phyloP scores from a whole-genome alignment of 2,888 invertebrate genomes.

The Diplazon laetatorius region DNA sequence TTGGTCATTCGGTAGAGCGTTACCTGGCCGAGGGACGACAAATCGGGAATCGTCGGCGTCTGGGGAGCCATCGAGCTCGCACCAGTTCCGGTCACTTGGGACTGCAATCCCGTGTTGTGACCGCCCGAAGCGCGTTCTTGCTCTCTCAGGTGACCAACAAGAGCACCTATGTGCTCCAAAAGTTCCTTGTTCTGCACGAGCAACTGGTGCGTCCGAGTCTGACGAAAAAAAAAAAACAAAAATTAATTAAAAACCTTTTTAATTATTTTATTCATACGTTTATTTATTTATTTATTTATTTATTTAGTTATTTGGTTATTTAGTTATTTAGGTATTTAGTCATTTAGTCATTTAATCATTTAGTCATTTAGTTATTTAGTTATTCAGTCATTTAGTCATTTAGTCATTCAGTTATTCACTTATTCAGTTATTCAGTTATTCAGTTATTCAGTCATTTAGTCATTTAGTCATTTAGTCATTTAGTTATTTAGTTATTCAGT shows the following conservation, averaged over 20 bases:
- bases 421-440: too few species aligned
- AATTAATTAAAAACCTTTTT: not conserved
- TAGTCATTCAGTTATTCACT: too few species aligned
- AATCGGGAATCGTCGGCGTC: slow-evolving; percentile 83
- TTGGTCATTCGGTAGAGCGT: slow-evolving; percentile 80
- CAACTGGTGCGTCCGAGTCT: slow-evolving; percentile 96
- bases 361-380: too few species aligned
- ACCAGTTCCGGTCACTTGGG: slow-evolving; percentile 81
- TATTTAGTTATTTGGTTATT: too few species aligned
- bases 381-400: too few species aligned
- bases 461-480: too few species aligned
- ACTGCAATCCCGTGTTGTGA: slow-evolving; percentile 80
- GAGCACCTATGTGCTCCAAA: slow-evolving; percentile 95
- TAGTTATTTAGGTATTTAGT: too few species aligned
- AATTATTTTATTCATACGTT: too few species aligned
- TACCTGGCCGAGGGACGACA: slow-evolving; percentile 82
- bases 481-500: too few species aligned
- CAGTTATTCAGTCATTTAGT: too few species aligned
- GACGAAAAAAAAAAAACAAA: slow-evolving; percentile 62
- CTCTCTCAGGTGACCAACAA: slow-evolving; percentile 94
- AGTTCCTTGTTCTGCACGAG: slow-evolving; percentile 97
- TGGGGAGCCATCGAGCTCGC: slow-evolving; percentile 83
- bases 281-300: too few species aligned
- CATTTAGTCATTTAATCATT: too few species aligned
- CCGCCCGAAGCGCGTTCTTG: slow-evolving; percentile 87